Percentiles rank a stretch among this genome's conserved stretches.
phyloP scores from a whole-genome alignment of 2,113 vertebrate genomes.

The Scolopax mira region DNA sequence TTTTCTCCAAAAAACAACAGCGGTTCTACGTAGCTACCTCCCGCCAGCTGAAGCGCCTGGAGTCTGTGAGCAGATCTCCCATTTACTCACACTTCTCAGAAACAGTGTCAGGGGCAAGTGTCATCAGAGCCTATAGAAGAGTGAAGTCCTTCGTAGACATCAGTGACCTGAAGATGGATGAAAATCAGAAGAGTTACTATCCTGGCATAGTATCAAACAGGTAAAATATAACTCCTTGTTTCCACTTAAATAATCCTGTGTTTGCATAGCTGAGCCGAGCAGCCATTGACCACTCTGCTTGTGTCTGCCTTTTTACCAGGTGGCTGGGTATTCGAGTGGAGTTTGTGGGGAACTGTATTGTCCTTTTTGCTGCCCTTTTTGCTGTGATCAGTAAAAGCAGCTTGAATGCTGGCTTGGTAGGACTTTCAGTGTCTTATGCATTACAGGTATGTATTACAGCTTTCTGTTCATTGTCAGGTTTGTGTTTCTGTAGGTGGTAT shows the following conservation, averaged over 20 bases:
- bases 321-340: slow-evolving; percentile 93
- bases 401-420: slow-evolving; percentile 87
- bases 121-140: slow-evolving; percentile 90
- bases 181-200: slow-evolving; percentile 90
- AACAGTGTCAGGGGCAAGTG: slow-evolving; percentile 86
- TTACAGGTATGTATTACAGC: slow-evolving; percentile 79
- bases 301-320: slow-evolving; percentile 67
- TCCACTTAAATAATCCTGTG: not conserved
- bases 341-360: slow-evolving; percentile 92
- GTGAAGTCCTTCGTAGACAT: slow-evolving; percentile 80
- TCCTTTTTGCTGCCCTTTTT: slow-evolving; percentile 92
- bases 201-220: slow-evolving; percentile 90
- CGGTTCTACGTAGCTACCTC: slow-evolving; percentile 96
- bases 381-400: slow-evolving; percentile 83
- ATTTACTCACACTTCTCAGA: slow-evolving; percentile 98
- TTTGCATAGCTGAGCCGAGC: not conserved
- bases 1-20: slow-evolving; percentile 64
- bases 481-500: not conserved
- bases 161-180: slow-evolving; percentile 85
- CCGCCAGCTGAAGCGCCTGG: slow-evolving; percentile 93
- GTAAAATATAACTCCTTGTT: slow-evolving; percentile 52
- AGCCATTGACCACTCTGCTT: not conserved
- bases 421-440: slow-evolving; percentile 93
- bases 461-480: not conserved
- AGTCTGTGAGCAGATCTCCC: slow-evolving; percentile 94